A percentile compares a stretch with the other conserved stretches of the same genome.
Evolutionary conservation across 1,140 invertebrate genomes (phyloP).

Genomic region (Bombus haemorrhoidalis): DNA sequence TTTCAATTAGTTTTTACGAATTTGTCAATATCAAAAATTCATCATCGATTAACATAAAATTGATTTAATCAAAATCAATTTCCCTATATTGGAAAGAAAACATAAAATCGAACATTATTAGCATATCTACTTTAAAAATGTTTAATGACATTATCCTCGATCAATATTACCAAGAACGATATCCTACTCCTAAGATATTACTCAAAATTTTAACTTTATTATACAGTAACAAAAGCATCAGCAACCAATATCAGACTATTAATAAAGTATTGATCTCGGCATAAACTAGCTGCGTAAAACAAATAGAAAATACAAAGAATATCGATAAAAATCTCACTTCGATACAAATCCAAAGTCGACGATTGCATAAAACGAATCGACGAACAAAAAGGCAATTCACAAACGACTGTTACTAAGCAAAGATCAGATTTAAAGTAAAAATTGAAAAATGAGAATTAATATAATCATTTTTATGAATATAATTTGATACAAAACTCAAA

Average conservation of each 20-base stretch:
- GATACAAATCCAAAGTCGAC: neutral
- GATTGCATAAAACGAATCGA: neutral
- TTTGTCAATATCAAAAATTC: neutral
- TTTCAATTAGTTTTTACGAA: neutral
- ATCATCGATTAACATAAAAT: neutral
- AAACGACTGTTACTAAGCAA: neutral
- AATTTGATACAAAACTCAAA: too few relatives aligned
- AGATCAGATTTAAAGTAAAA: neutral
- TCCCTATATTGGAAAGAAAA: neutral
- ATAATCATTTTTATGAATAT: too few relatives aligned
- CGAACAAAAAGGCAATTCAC: neutral
- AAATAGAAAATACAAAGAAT: neutral
- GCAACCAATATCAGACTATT: neutral
- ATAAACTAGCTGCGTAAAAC: neutral
- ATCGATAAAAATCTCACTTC: too few relatives aligned
- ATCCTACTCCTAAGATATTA: neutral
- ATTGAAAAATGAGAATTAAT: neutral
- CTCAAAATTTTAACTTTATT: neutral
- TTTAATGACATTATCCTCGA: neutral
- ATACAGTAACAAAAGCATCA: neutral
- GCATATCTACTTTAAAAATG: neutral
- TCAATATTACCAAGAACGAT: neutral
- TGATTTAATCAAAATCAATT: neutral
- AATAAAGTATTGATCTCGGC: constrained; percentile 30
- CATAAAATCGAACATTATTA: neutral